Percentiles rank a stretch among this genome's conserved stretches.
Evolutionary conservation across 2,888 invertebrate species (phyloP).

Genomic region (Mythimna vitellina): DNA sequence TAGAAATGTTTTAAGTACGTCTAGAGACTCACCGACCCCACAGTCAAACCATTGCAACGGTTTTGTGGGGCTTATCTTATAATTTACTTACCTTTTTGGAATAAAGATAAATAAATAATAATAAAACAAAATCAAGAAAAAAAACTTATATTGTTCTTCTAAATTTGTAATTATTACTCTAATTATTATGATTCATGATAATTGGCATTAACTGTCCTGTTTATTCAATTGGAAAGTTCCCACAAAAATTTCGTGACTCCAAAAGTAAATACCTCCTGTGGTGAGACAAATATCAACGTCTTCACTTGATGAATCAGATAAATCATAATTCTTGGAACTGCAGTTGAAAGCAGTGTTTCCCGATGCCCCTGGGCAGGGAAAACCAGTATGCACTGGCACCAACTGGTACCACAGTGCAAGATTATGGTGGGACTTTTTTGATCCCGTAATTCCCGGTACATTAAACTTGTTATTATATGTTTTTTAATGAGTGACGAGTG

Average conservation of each 20-base stretch:
- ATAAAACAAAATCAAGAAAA: too few relatives aligned
- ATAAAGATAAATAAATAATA: too few relatives aligned
- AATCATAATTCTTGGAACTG: slow-evolving; percentile 14
- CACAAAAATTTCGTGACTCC: neutral
- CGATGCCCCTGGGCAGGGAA: neutral
- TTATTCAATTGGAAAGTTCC: neutral
- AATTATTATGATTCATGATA: neutral
- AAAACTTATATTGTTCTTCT: too few relatives aligned
- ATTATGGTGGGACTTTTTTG: slow-evolving; percentile 23
- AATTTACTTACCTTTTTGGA: too few relatives aligned
- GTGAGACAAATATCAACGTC: neutral
- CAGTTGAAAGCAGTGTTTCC: slow-evolving; percentile 7
- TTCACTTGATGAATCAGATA: slow-evolving; percentile 10
- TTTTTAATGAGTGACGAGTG: neutral
- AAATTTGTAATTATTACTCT: too few relatives aligned
- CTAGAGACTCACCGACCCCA: too few relatives aligned
- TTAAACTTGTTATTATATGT: slow-evolving; percentile 19
- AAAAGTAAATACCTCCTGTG: neutral
- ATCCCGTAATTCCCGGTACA: slow-evolving; percentile 18
- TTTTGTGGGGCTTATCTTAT: too few relatives aligned
- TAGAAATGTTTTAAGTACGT: too few relatives aligned
- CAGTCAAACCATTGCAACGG: too few relatives aligned
- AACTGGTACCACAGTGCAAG: slow-evolving; percentile 1
- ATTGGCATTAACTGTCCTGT: neutral
- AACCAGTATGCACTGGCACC: slow-evolving; percentile 1